Evolutionary conservation across 1,140 invertebrate species (phyloP).

Genomic region (Dreissena polymorpha): DNA sequence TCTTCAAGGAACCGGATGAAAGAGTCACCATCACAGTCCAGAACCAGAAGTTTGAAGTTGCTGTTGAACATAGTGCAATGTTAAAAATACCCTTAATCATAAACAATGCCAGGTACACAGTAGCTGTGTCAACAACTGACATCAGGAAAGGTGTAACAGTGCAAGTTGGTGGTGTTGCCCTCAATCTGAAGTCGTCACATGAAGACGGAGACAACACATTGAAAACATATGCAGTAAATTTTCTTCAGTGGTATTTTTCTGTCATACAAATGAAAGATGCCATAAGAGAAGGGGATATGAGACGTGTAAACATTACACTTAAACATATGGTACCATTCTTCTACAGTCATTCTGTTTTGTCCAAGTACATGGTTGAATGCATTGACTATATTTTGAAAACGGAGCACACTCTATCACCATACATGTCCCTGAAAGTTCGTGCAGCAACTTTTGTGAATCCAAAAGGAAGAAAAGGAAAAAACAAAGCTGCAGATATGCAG

Average conservation of each 20-base stretch:
- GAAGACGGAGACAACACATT: too few species aligned
- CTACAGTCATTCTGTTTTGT: conserved; percentile 50
- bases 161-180: too few species aligned
- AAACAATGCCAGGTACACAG: too few species aligned
- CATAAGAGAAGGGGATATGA: conserved; percentile 51
- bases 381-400: conserved; percentile 61
- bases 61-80: too few species aligned
- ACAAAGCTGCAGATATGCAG: conserved; percentile 55
- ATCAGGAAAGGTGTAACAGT: too few species aligned
- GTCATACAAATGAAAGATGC: conserved; percentile 41
- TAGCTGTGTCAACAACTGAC: too few species aligned
- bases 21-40: too few species aligned
- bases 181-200: too few species aligned
- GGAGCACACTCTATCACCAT: conserved; percentile 6
- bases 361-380: conserved; percentile 55
- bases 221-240: background rate
- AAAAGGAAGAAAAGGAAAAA: conserved; percentile 38
- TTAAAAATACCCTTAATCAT: too few species aligned
- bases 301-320: conserved; percentile 37
- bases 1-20: too few species aligned
- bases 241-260: conserved; percentile 6
- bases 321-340: conserved; percentile 57
- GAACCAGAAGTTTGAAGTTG: too few species aligned
- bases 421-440: conserved; percentile 31
- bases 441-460: conserved; percentile 49